Base-by-base conservation (phyloP, 2,797 vertebrate genomes). In the Lacerta agilis region DNA sequence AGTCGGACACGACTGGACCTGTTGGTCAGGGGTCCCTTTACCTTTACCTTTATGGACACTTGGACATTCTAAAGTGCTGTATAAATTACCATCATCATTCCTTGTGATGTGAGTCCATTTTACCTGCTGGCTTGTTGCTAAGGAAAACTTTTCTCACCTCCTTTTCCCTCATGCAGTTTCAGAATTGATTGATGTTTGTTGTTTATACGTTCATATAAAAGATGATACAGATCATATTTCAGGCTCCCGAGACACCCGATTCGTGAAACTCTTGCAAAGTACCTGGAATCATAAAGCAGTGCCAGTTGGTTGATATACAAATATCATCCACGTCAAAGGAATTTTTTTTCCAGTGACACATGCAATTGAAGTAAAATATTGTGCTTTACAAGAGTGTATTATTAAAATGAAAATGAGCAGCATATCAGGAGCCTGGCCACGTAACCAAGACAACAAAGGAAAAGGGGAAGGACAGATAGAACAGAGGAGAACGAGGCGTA, bases 391-490 rank as follows among this genome's bases (percentile, higher is more conserved):
- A 95, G 95, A 95, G 94, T 84, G 8, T 94, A 92, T 95, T 95
- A 96, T 97, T 96, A 96, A 96, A 96, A 97, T 94, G 96, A 96
- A 94, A 95, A 94, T 95, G 95, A 96, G 95, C 95, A 91, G 93
- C 79, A 0, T 91, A 93, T 96, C 93, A 92, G 89, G 92, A 95
- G 88, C 92, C 95, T 94, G 95, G 93, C 94, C 92, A 55, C 93
- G 96, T 97, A 97, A 97, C 96, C 96, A 97, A 96, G 97, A 97
- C 97, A 96, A 97, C 96, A 96, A 95, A 96, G 92, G 93, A 90
- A 93, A 92, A 95, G 95, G 84, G 94, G 91, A 94, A 92, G 87
- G 76, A 89, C 93, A 95, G 90, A 66, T 83, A 87, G 85, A 92
- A 94, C 89, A 91, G 90, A 94, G 85, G 92, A 92, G 93, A 91